A percentile compares a stretch with the other conserved stretches of the same genome.
Conservation (phyloP, 2,113 vertebrate species). For the Hippocampus zosterae region DNA sequence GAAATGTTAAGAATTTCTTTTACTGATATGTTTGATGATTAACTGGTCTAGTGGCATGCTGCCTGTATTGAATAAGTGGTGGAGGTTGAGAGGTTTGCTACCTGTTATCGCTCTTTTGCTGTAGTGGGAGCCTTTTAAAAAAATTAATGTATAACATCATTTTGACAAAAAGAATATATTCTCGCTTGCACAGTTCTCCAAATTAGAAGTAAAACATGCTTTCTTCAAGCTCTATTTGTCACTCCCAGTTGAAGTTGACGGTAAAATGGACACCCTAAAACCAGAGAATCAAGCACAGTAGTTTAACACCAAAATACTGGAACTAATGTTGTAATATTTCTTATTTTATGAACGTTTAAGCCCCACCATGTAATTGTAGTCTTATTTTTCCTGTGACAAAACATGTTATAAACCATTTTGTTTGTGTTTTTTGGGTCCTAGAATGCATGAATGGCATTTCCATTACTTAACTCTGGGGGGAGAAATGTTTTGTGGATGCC, state of each 20-base stretch:
- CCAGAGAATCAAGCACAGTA: no score
- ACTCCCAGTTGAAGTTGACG: no score
- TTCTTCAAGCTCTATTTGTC: not conserved
- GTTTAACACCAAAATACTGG: no score
- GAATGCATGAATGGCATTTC: no score
- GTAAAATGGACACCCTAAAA: no score
- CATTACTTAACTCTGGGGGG: no score
- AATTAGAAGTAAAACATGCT: not conserved
- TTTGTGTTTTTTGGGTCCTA: no score
- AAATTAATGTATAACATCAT: not conserved
- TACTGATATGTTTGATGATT: not conserved
- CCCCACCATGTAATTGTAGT: no score
- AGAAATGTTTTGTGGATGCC: not conserved
- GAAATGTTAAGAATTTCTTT: not conserved
- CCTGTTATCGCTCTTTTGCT: not conserved
- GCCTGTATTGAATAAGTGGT: not conserved
- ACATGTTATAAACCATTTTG: no score
- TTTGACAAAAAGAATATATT: not conserved
- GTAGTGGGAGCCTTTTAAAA: not conserved
- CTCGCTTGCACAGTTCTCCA: not conserved
- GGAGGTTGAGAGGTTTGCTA: not conserved
- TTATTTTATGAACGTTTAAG: no score
- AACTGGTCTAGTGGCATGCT: not conserved
- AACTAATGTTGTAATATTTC: no score
- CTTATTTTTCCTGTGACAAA: no score